Conservation (phyloP, 2,113 vertebrate genomes). For the Ancistrus triradiatus region DNA sequence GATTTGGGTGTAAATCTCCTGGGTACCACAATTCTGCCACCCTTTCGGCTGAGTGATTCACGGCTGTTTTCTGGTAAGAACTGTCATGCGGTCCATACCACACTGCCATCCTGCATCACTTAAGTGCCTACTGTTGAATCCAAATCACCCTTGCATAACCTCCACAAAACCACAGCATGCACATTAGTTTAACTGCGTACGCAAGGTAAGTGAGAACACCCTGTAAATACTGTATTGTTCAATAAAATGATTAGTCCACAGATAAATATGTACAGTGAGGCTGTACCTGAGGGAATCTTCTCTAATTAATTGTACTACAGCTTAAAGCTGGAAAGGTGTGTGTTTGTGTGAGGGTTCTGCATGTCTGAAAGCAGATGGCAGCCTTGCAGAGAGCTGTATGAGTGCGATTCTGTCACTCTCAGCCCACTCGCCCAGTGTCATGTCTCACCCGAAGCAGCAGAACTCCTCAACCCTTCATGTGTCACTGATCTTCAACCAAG, state of each 20-base stretch:
- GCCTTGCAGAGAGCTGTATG: conserved; percentile 30
- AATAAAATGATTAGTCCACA: conserved; percentile 1
- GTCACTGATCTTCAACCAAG: conserved; percentile 41
- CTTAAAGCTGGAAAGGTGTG: neutral
- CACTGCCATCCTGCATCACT: conserved; percentile 43
- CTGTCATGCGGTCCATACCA: conserved; percentile 38
- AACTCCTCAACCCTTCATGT: conserved; percentile 40
- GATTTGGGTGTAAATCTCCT: conserved; percentile 47
- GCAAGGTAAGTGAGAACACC: neutral
- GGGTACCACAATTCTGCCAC: conserved; percentile 55
- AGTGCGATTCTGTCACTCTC: conserved; percentile 35
- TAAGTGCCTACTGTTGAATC: conserved; percentile 39
- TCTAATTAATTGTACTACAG: conserved; percentile 1
- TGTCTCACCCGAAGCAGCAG: conserved; percentile 28
- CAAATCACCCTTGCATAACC: conserved; percentile 22
- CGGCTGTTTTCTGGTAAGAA: conserved; percentile 50
- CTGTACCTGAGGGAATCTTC: neutral
- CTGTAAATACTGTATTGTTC: neutral
- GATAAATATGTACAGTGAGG: neutral
- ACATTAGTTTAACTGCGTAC: conserved; percentile 24
- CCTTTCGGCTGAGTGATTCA: conserved; percentile 54
- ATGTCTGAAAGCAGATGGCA: conserved; percentile 42
- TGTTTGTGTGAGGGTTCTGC: conserved; percentile 27
- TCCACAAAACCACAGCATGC: conserved; percentile 10
- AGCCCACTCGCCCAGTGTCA: conserved; percentile 37